Conservation (phyloP, 2,113 vertebrate species). For the Sylvilagus bachmani region DNA sequence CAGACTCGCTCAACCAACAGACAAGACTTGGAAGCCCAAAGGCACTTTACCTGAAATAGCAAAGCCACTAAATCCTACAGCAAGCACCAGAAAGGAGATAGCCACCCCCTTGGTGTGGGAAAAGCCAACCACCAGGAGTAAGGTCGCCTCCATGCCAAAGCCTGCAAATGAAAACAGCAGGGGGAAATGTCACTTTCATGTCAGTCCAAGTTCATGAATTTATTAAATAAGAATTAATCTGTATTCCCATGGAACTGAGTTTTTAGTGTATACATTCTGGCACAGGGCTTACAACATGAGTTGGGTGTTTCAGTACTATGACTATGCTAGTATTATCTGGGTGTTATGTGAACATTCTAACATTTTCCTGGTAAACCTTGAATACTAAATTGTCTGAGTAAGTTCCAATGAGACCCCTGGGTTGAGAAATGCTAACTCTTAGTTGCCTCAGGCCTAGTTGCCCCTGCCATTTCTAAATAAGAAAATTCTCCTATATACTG, state of each 20-base stretch:
- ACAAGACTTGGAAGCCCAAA: neutral
- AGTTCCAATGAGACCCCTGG: neutral
- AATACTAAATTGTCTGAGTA: neutral
- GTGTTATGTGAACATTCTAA: neutral
- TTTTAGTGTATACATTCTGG: neutral
- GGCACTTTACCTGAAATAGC: constrained; percentile 96
- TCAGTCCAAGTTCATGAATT: neutral
- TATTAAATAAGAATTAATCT: neutral
- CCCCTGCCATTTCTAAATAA: neutral
- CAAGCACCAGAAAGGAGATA: constrained; percentile 97
- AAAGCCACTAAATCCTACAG: constrained; percentile 98
- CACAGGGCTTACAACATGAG: neutral
- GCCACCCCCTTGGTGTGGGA: constrained; percentile 97
- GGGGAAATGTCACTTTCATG: neutral
- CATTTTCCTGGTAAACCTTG: neutral
- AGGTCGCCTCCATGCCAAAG: constrained; percentile 98
- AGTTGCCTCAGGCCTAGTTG: neutral
- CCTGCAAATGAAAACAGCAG: constrained; percentile 87
- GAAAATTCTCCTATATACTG: neutral
- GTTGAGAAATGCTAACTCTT: neutral
- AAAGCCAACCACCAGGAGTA: constrained; percentile 97
- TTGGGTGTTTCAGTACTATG: neutral
- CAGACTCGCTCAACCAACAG: neutral
- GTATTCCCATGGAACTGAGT: neutral
- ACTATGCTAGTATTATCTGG: neutral